Base-by-base conservation (phyloP, 2,888 invertebrate species). In the Tenthredo amoena region DNA sequence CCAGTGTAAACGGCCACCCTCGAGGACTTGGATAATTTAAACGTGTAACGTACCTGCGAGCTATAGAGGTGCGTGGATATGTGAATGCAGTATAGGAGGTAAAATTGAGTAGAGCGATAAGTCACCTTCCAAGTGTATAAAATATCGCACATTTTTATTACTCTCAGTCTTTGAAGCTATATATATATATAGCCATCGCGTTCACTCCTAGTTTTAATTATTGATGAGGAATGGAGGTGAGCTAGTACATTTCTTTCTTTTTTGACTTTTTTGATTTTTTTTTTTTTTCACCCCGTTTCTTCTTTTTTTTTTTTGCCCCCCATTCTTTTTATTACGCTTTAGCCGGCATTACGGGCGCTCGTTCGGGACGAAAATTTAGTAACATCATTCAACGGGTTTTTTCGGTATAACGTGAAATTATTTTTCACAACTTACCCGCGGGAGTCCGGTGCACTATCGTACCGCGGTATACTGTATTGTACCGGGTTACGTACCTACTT, bases 311-410 rank as follows among this genome's bases (percentile, higher is more conserved):
- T 37, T 72, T n/a, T 4, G 1, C 0, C 6, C 10, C 3, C 43
- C 40, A 37, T 37, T 72, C 37, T 43, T 21, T 74, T 43, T 74
- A 74, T 43, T 74, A 40, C 72, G 72, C 21, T 74, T 74, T 74
- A 74, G 21, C 72, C 26, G 72, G 40, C 43, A 43, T 74, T 74
- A 74, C 72, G 40, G 43, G 7, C 9, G 72, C 43, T 74, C 72
- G 72, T 74, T 74, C 26, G 21, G 68, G 43, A 43, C 40, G 40
- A 15, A 74, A 74, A 74, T 74, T 74, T 74, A 74, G 40, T 74
- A n/a, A 74, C 72, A 74, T 74, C 72, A 74, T 74, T 43, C 72
- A 74, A 74, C 43, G 72, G 40, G 72, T 74, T 43, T 74, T 43
- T 26, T 26, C 26, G 26, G 43, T 31, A 74, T 43, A 40, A 43